phyloP scores from a whole-genome alignment of 2,797 vertebrate species.

The Sphenopsis melanotis region DNA sequence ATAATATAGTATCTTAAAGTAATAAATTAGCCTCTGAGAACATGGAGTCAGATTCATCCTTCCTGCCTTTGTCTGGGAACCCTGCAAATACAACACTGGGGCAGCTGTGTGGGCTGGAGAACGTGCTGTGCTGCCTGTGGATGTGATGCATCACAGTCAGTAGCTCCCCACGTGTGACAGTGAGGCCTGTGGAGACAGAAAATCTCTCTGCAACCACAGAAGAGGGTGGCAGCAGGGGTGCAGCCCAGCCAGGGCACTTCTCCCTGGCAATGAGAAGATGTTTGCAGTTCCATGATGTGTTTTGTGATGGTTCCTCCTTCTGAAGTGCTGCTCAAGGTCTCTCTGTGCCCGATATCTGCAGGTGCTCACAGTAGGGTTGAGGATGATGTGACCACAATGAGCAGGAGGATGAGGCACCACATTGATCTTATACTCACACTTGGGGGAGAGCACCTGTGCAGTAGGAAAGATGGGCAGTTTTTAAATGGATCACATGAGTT shows the following conservation, averaged over 20 bases:
- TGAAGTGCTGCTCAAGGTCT: not conserved
- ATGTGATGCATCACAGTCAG: not conserved
- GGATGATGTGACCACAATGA: not conserved
- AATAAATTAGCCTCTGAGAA: not conserved
- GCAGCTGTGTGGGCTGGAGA: not conserved
- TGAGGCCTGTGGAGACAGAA: not conserved
- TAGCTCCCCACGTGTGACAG: not conserved
- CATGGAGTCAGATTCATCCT: not conserved
- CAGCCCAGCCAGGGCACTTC: not conserved
- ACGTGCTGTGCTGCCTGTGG: not conserved
- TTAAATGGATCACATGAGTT: not conserved
- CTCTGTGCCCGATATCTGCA: not conserved
- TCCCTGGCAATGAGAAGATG: not conserved
- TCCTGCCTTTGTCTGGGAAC: not conserved
- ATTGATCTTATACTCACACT: not conserved
- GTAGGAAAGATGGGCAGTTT: not conserved
- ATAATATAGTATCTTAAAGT: not conserved
- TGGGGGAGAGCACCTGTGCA: not conserved
- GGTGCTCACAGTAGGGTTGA: not conserved
- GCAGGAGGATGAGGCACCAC: not conserved
- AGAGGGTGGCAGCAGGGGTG: not conserved
- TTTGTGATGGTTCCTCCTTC: not conserved
- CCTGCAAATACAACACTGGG: not conserved
- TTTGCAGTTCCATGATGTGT: accelerated
- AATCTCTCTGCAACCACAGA: not conserved